Evolutionary conservation across 1,140 invertebrate species (phyloP).

Genomic region (Caligus rogercresseyi): DNA sequence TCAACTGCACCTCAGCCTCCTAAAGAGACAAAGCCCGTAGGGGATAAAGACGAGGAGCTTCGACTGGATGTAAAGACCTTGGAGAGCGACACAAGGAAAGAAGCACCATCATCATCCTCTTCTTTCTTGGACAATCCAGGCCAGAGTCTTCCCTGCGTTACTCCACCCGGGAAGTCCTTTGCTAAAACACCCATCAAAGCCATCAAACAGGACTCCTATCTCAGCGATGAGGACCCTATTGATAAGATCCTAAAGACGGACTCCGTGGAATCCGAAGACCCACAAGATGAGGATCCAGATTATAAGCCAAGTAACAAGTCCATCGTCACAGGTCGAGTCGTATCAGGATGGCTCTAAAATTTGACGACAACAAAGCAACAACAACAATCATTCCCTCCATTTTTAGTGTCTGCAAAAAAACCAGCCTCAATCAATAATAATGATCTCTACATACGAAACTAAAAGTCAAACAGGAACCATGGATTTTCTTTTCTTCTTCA

Average conservation of each 20-base stretch:
- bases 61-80: not conserved
- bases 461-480: too few species aligned
- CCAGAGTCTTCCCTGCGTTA: not conserved
- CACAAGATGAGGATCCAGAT: not conserved
- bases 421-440: too few species aligned
- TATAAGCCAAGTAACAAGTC: not conserved
- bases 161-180: not conserved
- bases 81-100: not conserved
- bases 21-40: too few species aligned
- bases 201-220: not conserved
- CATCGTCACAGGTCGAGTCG: not conserved
- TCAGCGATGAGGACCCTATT: not conserved
- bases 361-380: not conserved
- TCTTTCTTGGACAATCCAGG: too few species aligned
- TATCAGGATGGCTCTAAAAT: not conserved
- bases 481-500: too few species aligned
- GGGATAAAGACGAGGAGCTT: too few species aligned
- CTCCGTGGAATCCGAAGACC: not conserved
- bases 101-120: too few species aligned
- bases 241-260: not conserved
- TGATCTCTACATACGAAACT: too few species aligned
- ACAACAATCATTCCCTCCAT: not conserved
- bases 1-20: too few species aligned
- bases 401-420: too few species aligned
- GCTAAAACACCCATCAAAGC: not conserved